Conservation (phyloP, 2,113 vertebrate species). For the Sebastes fasciatus region DNA sequence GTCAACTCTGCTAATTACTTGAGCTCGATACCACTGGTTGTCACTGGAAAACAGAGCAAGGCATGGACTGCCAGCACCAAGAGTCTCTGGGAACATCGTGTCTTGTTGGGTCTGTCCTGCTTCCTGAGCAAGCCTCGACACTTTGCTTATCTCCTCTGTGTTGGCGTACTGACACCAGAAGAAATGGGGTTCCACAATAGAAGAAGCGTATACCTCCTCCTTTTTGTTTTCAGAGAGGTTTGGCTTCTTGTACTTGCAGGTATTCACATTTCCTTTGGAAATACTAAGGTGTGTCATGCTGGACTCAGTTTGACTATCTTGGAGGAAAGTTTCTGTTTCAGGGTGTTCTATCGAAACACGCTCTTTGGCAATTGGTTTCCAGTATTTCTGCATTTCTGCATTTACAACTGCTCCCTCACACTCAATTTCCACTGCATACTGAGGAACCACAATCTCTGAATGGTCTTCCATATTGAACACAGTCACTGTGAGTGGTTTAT, state of each 20-base stretch:
- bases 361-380: conserved; percentile 53
- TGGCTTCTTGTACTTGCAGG: conserved; percentile 66
- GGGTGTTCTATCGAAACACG: not conserved
- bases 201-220: conserved; percentile 78
- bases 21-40: conserved; percentile 86
- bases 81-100: conserved; percentile 6
- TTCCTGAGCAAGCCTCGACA: conserved; percentile 81
- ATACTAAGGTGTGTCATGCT: not conserved
- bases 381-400: conserved; percentile 82
- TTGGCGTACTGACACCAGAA: conserved; percentile 90
- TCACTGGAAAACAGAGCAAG: conserved; percentile 86
- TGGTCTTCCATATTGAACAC: conserved; percentile 66
- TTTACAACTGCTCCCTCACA: conserved; percentile 73
- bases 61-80: conserved; percentile 83
- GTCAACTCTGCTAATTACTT: conserved; percentile 70
- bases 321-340: not conserved
- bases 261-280: conserved; percentile 7
- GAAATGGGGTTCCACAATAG: conserved; percentile 83
- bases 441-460: conserved; percentile 65
- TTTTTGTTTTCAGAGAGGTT: conserved; percentile 73
- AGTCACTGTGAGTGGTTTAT: conserved; percentile 83
- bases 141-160: conserved; percentile 68
- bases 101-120: conserved; percentile 63
- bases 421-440: conserved; percentile 84
- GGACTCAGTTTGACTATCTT: conserved; percentile 17